A percentile compares a stretch with the other conserved stretches of the same genome.
Evolutionary conservation across 2,888 invertebrate species (phyloP).

Genomic region (Leptothorax acervorum): DNA sequence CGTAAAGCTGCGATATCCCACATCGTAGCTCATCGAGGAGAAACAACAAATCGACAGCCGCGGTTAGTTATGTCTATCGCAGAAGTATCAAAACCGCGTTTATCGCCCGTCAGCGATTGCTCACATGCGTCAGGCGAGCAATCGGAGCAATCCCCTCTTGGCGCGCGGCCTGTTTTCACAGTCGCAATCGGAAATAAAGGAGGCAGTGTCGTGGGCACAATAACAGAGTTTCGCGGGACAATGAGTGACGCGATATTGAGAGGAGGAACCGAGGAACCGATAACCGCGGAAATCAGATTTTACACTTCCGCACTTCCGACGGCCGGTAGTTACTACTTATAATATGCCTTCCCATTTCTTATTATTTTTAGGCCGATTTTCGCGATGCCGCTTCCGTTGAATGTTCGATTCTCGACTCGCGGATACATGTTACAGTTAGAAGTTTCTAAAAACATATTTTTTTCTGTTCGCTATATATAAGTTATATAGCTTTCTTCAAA

Average conservation of each 20-base stretch:
- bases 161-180: slow-evolving; percentile 66
- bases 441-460: too few relatives aligned
- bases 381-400: not conserved
- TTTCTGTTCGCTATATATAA: too few relatives aligned
- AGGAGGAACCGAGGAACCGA: not conserved
- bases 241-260: slow-evolving; percentile 52
- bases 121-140: slow-evolving; percentile 63
- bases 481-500: too few relatives aligned
- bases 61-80: slow-evolving; percentile 63
- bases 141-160: not conserved
- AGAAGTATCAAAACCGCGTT: slow-evolving; percentile 59
- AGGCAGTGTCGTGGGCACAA: slow-evolving; percentile 56
- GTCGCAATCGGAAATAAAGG: slow-evolving; percentile 63
- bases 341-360: slow-evolving; percentile 19
- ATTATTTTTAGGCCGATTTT: not conserved
- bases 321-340: not conserved
- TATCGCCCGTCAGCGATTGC: slow-evolving; percentile 63
- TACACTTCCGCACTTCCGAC: slow-evolving; percentile 71
- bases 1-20: slow-evolving; percentile 29
- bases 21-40: not conserved
- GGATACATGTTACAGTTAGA: not conserved
- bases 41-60: slow-evolving; percentile 33
- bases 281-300: slow-evolving; percentile 60
- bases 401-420: not conserved
- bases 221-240: slow-evolving; percentile 62